These are phyloP conservation scores for Psilopsiagon aurifrons DNA, from an alignment of 2,113 vertebrate genomes.

Conservation along the genomic window DNA sequence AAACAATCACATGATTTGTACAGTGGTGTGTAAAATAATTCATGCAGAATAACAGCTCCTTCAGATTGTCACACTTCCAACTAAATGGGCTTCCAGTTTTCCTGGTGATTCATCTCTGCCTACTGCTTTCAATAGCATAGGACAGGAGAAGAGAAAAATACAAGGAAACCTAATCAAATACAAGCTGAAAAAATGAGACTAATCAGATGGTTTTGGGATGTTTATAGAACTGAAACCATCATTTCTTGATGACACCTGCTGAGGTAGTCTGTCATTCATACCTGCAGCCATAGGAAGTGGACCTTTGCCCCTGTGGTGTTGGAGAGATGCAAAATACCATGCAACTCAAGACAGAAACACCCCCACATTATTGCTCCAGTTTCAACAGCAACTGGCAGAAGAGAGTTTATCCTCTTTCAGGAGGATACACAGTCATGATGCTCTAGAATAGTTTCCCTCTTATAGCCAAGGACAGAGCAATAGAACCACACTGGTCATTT, in stretches of 20 bases:
- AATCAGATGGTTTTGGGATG: neutral
- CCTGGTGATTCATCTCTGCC: constrained; percentile 51
- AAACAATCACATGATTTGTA: constrained; percentile 3
- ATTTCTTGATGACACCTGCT: neutral
- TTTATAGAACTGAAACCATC: neutral
- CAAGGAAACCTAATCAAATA: neutral
- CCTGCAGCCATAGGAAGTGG: neutral
- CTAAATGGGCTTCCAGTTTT: neutral
- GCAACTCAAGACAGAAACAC: neutral
- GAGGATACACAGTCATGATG: neutral
- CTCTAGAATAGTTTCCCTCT: neutral
- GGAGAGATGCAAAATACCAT: neutral
- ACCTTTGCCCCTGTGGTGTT: neutral
- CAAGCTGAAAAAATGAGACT: neutral
- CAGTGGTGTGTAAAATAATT: constrained; percentile 12
- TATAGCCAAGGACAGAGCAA: neutral
- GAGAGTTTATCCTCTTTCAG: neutral
- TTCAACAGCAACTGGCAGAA: neutral
- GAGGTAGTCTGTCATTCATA: neutral
- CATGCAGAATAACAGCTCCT: constrained; percentile 2
- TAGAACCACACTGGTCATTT: neutral
- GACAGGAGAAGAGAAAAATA: neutral
- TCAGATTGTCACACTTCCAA: constrained; percentile 16
- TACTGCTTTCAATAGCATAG: neutral
- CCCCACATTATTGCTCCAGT: neutral